Base-by-base conservation (phyloP, 2,113 vertebrate species). In the Calypte anna region DNA sequence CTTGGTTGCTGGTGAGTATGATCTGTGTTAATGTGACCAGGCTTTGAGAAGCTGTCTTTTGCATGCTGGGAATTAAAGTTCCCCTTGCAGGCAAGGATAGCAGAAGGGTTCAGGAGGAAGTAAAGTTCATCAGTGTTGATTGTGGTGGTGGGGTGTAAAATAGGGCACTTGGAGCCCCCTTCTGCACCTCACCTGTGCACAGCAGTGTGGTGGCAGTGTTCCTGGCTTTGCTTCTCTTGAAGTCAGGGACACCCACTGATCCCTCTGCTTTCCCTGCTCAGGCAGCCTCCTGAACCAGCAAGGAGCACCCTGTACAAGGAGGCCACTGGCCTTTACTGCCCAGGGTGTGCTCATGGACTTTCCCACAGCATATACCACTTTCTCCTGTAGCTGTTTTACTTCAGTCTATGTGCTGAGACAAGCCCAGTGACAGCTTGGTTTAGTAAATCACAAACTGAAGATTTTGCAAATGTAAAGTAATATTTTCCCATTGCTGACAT, bases 291-390 rank as follows among this genome's bases (percentile, higher is more conserved):
- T 57, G 68, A 59, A 44, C 24, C 78, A 8, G 14, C 81, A 58
- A 6, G 40, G 88, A 96, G 73, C 95, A 70, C 92, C 91, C 36
- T 74, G 95, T 96, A 81, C 48, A 38, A 83, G 58, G 86, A 30
- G 55, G 86, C 31, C 83, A 61, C 87, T 82, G 90, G 69, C 54
- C 77, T 59, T 43, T 85, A 70, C 89, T 93, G 91, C 63, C 53
- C 16, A 0, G 51, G 64, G 36, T 5, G 0, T 54, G 48, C 82
- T 36, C 70, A 12, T 79, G 92, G 38, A 53, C 94, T 81, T 79
- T 73, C 77, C 78, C 53, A 73, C 58, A 62, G 53, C 75, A 72
- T 30, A 17, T 55, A 59, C 43, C 78, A 76, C 10, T 46, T 73
- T 67, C 33, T 95, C 33, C 91, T 3, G 1, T 51, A 53, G 38